Conservation (phyloP, 2,888 invertebrate genomes). For the Clostera curtula region DNA sequence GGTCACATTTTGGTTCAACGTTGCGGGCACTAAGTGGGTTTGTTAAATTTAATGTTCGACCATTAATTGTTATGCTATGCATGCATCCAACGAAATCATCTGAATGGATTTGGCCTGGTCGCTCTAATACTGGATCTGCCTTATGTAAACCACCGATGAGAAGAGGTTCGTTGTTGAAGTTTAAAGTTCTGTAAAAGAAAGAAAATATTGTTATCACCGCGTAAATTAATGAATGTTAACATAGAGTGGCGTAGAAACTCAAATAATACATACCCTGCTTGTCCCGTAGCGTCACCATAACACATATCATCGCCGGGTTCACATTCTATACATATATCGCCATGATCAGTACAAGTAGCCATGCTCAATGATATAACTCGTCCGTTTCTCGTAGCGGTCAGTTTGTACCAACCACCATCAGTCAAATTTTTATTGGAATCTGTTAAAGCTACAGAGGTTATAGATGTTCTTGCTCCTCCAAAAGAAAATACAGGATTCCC, state of each 20-base stretch:
- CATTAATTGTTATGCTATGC: conserved; percentile 92
- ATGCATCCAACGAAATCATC: conserved; percentile 97
- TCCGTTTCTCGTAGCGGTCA: conserved; percentile 93
- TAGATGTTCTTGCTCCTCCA: conserved; percentile 91
- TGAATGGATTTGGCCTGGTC: conserved; percentile 92
- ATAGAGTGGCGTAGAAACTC: background rate
- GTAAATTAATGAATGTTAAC: background rate
- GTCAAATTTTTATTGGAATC: conserved; percentile 79
- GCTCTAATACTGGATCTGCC: conserved; percentile 90
- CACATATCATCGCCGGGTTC: conserved; percentile 87
- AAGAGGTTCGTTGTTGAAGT: conserved; percentile 92
- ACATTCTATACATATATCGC: conserved; percentile 90
- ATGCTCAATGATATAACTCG: conserved; percentile 90
- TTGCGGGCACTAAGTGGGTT: conserved; percentile 83
- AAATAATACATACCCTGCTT: conserved; percentile 83
- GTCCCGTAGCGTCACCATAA: conserved; percentile 90
- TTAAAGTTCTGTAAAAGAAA: conserved; percentile 82
- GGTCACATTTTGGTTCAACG: conserved; percentile 84
- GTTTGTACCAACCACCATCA: conserved; percentile 93
- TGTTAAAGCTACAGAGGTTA: conserved; percentile 84
- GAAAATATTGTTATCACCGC: conserved; percentile 13
- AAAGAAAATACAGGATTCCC: conserved; percentile 93
- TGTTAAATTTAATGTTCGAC: conserved; percentile 86
- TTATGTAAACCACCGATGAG: conserved; percentile 89
- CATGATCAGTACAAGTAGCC: conserved; percentile 87